Evolutionary conservation across 2,797 vertebrate species (phyloP).

Genomic region (Sebastes taczanowskii): DNA sequence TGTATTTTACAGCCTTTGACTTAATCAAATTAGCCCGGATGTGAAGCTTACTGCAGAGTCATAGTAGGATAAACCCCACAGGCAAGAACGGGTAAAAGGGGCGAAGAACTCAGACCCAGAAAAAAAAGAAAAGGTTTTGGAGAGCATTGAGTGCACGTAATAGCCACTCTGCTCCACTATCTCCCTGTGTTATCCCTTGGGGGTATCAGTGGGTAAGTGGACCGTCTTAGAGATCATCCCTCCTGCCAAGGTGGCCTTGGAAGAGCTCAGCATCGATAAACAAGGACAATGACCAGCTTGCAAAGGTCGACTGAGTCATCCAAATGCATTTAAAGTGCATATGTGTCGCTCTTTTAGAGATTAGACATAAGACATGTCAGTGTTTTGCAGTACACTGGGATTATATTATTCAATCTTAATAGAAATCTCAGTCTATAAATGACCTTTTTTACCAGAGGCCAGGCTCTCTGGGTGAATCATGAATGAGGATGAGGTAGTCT

Average conservation of each 20-base stretch:
- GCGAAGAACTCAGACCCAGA: slow-evolving; percentile 13
- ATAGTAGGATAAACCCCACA: not conserved
- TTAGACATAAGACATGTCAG: slow-evolving; percentile 3
- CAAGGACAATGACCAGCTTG: slow-evolving; percentile 41
- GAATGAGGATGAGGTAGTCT: slow-evolving; percentile 40
- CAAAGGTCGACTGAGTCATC: slow-evolving; percentile 38
- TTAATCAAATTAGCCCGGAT: slow-evolving; percentile 24
- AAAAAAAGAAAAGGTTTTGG: slow-evolving; percentile 17
- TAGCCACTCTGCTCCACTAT: slow-evolving; percentile 32
- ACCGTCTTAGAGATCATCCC: slow-evolving; percentile 49
- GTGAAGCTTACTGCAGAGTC: slow-evolving; percentile 11
- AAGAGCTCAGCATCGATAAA: slow-evolving; percentile 34
- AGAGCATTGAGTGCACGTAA: slow-evolving; percentile 30
- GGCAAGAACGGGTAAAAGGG: slow-evolving; percentile 1
- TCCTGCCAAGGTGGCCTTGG: slow-evolving; percentile 38
- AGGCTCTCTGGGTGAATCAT: slow-evolving; percentile 31
- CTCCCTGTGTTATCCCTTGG: slow-evolving; percentile 14
- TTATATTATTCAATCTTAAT: slow-evolving; percentile 41
- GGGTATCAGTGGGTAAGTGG: slow-evolving; percentile 45
- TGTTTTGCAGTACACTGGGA: not conserved
- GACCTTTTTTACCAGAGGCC: slow-evolving; percentile 9
- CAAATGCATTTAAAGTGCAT: slow-evolving; percentile 47
- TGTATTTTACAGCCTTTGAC: slow-evolving; percentile 8
- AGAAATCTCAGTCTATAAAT: slow-evolving; percentile 45
- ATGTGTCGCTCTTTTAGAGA: slow-evolving; percentile 15